Conservation (phyloP, 2,888 invertebrate species). For the Trichacis sp. region DNA sequence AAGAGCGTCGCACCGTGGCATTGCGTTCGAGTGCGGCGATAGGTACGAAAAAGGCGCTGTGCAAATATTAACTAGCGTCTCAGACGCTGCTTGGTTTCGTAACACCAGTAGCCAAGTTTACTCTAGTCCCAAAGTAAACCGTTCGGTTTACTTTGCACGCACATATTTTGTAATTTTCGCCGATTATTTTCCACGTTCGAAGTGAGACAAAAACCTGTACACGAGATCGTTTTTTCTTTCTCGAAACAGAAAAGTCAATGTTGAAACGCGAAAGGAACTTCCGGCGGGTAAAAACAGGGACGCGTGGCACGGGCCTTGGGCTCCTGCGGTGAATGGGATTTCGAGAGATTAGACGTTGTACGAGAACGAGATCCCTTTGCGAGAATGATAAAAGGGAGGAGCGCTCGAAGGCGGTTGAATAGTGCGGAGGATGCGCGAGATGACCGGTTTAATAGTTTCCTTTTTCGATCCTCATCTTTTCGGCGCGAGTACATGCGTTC, state of each 20-base stretch:
- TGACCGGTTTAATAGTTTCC: slow-evolving; percentile 11
- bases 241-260: slow-evolving; percentile 16
- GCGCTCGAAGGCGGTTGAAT: slow-evolving; percentile 9
- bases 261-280: slow-evolving; percentile 12
- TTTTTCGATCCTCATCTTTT: neutral
- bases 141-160: slow-evolving; percentile 10
- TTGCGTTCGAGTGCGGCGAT: slow-evolving; percentile 36
- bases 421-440: slow-evolving; percentile 5
- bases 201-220: slow-evolving; percentile 2
- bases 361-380: slow-evolving; percentile 31
- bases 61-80: slow-evolving; percentile 67
- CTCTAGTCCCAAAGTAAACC: slow-evolving; percentile 57
- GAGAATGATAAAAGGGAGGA: slow-evolving; percentile 34
- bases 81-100: slow-evolving; percentile 62
- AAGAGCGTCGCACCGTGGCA: slow-evolving; percentile 41
- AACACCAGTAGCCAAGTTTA: slow-evolving; percentile 66
- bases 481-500: neutral
- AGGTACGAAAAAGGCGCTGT: slow-evolving; percentile 54
- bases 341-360: slow-evolving; percentile 21
- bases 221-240: slow-evolving; percentile 2
- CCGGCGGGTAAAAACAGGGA: slow-evolving; percentile 8
- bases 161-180: slow-evolving; percentile 10
- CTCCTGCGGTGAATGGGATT: neutral
- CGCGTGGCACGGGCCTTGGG: slow-evolving; percentile 8
- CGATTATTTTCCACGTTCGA: too few relatives aligned